Conservation (phyloP, 1,140 invertebrate genomes). For the Hesperophylax magnus region DNA sequence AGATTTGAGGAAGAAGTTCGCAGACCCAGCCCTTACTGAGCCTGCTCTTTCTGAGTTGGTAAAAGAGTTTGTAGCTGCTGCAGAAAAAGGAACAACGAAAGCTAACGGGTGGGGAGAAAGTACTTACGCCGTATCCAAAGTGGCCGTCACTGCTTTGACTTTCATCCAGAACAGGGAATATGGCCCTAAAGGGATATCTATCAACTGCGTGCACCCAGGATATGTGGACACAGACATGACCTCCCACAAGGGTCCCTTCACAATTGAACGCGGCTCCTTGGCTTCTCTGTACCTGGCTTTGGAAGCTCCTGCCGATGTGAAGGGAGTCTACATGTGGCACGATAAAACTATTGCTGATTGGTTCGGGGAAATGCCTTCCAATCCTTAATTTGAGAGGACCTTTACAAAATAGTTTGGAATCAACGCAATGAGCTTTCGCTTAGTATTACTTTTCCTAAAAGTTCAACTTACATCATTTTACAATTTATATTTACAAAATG, state of each 20-base stretch:
- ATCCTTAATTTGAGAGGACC: too few relatives aligned
- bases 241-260: constrained; percentile 76
- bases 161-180: constrained; percentile 78
- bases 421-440: too few relatives aligned
- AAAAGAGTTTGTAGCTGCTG: constrained; percentile 75
- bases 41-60: constrained; percentile 74
- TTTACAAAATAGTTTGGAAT: too few relatives aligned
- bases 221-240: constrained; percentile 85
- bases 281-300: constrained; percentile 66
- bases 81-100: constrained; percentile 63
- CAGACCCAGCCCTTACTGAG: constrained; percentile 71
- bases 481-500: too few relatives aligned
- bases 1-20: constrained; percentile 70
- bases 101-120: constrained; percentile 75
- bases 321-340: constrained; percentile 66
- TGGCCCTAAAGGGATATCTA: constrained; percentile 73
- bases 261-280: constrained; percentile 75
- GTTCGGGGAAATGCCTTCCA: constrained; percentile 55
- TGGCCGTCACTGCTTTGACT: constrained; percentile 77
- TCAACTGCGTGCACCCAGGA: constrained; percentile 79
- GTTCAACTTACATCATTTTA: too few relatives aligned
- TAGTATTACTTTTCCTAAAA: too few relatives aligned
- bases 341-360: constrained; percentile 65
- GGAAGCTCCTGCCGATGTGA: constrained; percentile 63
- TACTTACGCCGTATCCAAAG: constrained; percentile 81